These are phyloP conservation scores for Lynx canadensis DNA, from an alignment of 2,113 vertebrate genomes.

Conservation along the genomic window DNA sequence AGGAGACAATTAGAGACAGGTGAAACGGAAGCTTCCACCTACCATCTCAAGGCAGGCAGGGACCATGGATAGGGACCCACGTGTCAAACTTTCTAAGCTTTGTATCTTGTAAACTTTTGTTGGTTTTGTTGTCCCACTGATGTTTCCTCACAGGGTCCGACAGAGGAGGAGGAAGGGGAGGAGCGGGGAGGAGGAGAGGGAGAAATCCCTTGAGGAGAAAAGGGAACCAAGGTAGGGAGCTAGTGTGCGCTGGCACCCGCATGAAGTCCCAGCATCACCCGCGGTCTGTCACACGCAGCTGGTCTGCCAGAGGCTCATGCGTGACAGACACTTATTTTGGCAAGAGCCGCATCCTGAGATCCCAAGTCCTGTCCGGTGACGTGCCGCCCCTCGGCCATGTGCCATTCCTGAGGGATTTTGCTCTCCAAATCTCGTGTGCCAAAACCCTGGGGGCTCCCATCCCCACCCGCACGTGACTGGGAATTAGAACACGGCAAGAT, in stretches of 20 bases:
- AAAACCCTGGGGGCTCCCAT: too few relatives aligned
- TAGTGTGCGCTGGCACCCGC: not conserved
- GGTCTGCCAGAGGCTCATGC: not conserved
- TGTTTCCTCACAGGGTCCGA: not conserved
- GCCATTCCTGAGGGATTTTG: not conserved
- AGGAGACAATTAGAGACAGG: not conserved
- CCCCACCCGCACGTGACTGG: not conserved
- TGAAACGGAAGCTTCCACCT: not conserved
- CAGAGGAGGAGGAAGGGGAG: not conserved
- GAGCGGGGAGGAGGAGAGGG: not conserved
- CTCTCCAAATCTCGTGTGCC: not conserved
- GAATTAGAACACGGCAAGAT: not conserved
- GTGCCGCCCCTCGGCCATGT: not conserved
- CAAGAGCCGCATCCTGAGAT: not conserved
- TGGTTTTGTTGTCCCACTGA: not conserved
- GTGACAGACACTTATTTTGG: not conserved
- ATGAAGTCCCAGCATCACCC: not conserved
- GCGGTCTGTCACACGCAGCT: not conserved
- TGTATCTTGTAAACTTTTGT: not conserved
- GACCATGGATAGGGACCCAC: too few relatives aligned
- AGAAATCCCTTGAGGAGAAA: not conserved
- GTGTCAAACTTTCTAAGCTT: not conserved
- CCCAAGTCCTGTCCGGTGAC: not conserved
- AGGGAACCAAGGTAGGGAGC: not conserved
- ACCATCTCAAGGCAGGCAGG: not conserved